phyloP scores from a whole-genome alignment of 2,113 vertebrate genomes.

The Hemiprocne comata region DNA sequence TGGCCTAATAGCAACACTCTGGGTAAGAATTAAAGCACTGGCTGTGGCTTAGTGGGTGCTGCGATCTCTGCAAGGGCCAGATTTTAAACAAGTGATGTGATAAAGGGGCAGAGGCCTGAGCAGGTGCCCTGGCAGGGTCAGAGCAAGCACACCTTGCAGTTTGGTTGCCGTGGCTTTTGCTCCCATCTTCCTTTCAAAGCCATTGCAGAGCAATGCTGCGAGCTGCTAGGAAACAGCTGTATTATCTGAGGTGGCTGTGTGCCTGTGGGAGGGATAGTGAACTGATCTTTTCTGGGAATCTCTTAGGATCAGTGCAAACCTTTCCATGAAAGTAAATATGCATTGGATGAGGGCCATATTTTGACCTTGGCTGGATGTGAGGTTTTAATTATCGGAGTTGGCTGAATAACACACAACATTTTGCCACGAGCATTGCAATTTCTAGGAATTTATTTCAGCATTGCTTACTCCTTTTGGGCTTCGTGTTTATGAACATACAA shows the following conservation, averaged over 20 bases:
- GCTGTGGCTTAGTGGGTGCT: background rate
- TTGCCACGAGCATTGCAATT: background rate
- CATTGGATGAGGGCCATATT: background rate
- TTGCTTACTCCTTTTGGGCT: conserved; percentile 2
- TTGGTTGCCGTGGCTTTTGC: accelerated
- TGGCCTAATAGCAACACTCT: background rate
- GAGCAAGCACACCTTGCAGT: background rate
- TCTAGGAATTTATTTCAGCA: conserved; percentile 39
- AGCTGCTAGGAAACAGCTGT: conserved; percentile 11
- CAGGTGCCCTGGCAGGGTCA: background rate
- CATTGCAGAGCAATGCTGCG: background rate
- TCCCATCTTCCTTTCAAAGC: background rate
- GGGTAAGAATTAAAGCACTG: background rate
- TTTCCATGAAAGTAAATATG: background rate
- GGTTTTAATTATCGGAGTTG: conserved; percentile 39
- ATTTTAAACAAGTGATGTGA: background rate
- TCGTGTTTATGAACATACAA: background rate
- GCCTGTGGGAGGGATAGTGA: background rate
- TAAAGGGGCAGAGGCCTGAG: background rate
- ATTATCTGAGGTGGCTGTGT: background rate
- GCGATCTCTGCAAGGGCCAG: background rate
- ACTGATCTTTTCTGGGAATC: background rate
- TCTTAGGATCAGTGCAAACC: background rate
- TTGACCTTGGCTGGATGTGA: conserved; percentile 23
- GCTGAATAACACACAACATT: background rate